phyloP scores from a whole-genome alignment of 2,113 vertebrate species.

The Zosterops hypoxanthus region DNA sequence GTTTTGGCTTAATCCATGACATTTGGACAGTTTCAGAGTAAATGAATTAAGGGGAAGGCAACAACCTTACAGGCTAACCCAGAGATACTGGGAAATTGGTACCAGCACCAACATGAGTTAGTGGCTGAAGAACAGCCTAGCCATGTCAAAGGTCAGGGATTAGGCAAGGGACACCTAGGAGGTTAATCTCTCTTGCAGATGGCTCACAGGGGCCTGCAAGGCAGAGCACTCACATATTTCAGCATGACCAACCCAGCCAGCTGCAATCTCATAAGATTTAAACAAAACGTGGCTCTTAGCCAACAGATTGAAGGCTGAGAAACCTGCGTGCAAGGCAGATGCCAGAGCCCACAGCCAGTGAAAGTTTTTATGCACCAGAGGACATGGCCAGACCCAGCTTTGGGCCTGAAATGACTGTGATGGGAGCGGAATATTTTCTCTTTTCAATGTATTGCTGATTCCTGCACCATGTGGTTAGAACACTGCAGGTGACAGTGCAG shows the following conservation, averaged over 20 bases:
- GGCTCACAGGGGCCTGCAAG: background rate
- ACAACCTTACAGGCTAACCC: background rate
- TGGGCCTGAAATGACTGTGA: conserved; percentile 54
- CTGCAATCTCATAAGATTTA: background rate
- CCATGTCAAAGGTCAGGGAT: background rate
- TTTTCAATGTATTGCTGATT: conserved; percentile 37
- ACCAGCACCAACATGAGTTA: background rate
- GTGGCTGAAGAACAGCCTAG: background rate
- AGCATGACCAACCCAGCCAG: background rate
- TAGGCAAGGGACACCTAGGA: background rate
- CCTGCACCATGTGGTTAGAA: conserved; percentile 28
- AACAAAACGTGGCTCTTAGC: background rate
- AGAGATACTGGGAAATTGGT: background rate
- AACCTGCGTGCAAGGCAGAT: background rate
- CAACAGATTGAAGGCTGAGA: background rate
- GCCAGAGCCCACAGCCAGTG: conserved; percentile 47
- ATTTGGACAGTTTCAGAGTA: background rate
- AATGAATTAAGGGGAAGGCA: background rate
- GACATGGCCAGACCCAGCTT: conserved; percentile 8
- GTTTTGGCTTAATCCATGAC: background rate
- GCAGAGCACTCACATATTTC: background rate
- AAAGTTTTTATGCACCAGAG: conserved; percentile 43
- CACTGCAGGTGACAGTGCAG: conserved; percentile 34
- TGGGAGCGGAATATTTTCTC: background rate
- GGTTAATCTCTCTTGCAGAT: background rate